Conservation (phyloP, 2,888 invertebrate genomes). For the Tanytarsus gracilentus region DNA sequence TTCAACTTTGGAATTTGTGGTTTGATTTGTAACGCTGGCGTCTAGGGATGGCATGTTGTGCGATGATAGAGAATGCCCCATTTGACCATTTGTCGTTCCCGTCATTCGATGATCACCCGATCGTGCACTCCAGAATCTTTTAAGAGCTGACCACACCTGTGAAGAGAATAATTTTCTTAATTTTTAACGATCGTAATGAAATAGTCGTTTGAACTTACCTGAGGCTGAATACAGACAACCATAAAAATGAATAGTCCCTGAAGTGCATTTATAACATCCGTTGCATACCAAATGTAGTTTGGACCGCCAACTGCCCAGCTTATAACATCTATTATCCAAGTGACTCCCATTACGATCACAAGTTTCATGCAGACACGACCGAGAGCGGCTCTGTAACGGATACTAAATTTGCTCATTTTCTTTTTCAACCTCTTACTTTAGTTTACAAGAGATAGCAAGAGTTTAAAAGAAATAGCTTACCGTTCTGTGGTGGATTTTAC, state of each 20-base stretch:
- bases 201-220: conserved; percentile 46
- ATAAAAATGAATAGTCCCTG: conserved; percentile 84
- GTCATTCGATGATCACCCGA: conserved; percentile 47
- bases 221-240: conserved; percentile 82
- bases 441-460: conserved; percentile 8
- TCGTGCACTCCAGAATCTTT: conserved; percentile 55
- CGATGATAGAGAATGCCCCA: conserved; percentile 65
- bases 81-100: conserved; percentile 52
- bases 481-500: conserved; percentile 75
- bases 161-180: background rate
- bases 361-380: conserved; percentile 78
- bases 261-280: conserved; percentile 75
- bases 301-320: conserved; percentile 79
- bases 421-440: conserved; percentile 1
- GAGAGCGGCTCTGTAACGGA: conserved; percentile 58
- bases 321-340: conserved; percentile 72
- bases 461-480: conserved; percentile 38
- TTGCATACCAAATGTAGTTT: conserved; percentile 70
- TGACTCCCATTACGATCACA: conserved; percentile 71
- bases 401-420: conserved; percentile 20
- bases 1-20: conserved; percentile 50
- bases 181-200: background rate
- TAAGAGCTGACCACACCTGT: conserved; percentile 57
- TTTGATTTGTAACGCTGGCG: conserved; percentile 62
- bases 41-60: conserved; percentile 76